Conservation (phyloP, 2,888 invertebrate species). For the Tetragnatha montana region DNA sequence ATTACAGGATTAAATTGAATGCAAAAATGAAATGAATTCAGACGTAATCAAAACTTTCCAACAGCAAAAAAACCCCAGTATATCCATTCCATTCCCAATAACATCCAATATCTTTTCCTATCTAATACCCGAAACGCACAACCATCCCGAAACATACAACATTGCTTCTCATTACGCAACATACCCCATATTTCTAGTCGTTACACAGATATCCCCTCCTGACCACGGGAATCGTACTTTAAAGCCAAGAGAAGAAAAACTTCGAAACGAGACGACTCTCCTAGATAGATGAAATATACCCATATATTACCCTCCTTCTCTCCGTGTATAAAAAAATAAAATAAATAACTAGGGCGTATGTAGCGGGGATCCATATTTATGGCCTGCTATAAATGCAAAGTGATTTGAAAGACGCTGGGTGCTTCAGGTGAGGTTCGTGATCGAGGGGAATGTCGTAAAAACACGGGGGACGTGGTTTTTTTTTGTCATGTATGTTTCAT, state of each 20-base stretch:
- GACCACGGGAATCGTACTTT: neutral
- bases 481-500: neutral
- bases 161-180: neutral
- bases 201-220: neutral
- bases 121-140: no score
- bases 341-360: neutral
- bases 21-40: neutral
- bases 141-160: no score
- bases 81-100: no score
- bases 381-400: constrained; percentile 37
- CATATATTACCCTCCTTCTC: constrained; percentile 1
- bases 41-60: neutral
- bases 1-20: no score
- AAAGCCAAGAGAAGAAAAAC: neutral
- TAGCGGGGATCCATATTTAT: constrained; percentile 6
- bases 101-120: no score
- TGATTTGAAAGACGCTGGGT: constrained; percentile 32
- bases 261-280: no score
- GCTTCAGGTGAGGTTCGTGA: constrained; percentile 19
- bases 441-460: constrained; percentile 35
- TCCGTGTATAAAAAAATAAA: constrained; percentile 8
- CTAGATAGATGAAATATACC: no score
- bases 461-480: neutral
- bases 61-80: no score
- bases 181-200: neutral